Percentiles rank a stretch among this genome's conserved stretches.
phyloP scores from a whole-genome alignment of 2,797 vertebrate genomes.

The Pantherophis vulpinus region DNA sequence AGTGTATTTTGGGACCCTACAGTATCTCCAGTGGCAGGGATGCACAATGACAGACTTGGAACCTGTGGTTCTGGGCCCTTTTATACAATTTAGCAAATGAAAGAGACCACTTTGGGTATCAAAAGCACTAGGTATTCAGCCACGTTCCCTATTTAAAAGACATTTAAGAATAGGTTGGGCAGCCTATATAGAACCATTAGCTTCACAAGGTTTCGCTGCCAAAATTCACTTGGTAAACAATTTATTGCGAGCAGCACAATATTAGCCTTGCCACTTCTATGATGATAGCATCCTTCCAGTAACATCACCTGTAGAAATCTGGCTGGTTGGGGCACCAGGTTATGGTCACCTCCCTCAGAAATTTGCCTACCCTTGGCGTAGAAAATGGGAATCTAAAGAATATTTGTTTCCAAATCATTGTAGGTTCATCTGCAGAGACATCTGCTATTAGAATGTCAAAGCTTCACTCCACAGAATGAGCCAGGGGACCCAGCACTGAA shows the following conservation, averaged over 20 bases:
- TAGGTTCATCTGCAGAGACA: not conserved
- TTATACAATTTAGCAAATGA: not conserved
- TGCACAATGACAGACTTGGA: not conserved
- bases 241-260: not conserved
- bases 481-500: too few relatives aligned
- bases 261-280: not conserved
- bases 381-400: not conserved
- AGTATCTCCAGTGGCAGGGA: not conserved
- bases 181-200: not conserved
- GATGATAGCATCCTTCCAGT: not conserved
- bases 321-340: not conserved
- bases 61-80: not conserved
- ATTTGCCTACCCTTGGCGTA: not conserved
- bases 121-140: not conserved
- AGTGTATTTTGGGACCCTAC: too few relatives aligned
- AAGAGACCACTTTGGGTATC: not conserved
- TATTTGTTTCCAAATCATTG: not conserved
- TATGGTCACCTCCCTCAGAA: not conserved
- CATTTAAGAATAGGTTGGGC: not conserved
- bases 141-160: not conserved
- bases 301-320: not conserved
- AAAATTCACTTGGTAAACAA: not conserved
- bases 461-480: too few relatives aligned
- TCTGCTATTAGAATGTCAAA: not conserved
- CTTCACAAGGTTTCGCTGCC: not conserved